A percentile compares a stretch with the other conserved stretches of the same genome.
phyloP scores from a whole-genome alignment of 2,113 vertebrate genomes.

The Myiagra hebetior region DNA sequence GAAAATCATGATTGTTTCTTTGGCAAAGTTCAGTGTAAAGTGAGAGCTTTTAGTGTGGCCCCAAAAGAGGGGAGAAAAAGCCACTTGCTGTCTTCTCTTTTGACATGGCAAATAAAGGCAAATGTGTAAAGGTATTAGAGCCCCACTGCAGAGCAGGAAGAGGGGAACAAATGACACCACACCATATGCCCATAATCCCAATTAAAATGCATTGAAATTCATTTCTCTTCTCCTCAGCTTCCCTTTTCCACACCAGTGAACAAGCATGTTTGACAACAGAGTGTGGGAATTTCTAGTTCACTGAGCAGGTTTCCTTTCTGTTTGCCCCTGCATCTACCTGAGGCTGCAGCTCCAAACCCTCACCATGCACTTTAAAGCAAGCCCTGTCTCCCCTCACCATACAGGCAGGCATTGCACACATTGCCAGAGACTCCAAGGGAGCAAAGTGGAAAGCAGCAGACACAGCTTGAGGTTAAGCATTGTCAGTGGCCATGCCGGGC shows the following conservation, averaged over 20 bases:
- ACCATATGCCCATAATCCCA: slow-evolving; percentile 18
- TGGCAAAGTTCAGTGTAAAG: background rate
- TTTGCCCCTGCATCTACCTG: background rate
- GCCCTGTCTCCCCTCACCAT: background rate
- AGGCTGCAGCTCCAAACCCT: background rate
- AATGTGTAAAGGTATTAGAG: slow-evolving; percentile 41
- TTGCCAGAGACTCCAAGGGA: background rate
- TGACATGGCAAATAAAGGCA: slow-evolving; percentile 14
- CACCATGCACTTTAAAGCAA: accelerated
- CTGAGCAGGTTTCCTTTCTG: slow-evolving; percentile 26
- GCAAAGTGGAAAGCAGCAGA: background rate
- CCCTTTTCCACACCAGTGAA: slow-evolving; percentile 47
- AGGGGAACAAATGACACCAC: slow-evolving; percentile 24
- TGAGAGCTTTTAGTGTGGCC: background rate
- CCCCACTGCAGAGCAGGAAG: slow-evolving; percentile 23
- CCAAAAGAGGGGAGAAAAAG: background rate
- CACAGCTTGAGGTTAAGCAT: background rate
- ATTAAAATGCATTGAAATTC: slow-evolving; percentile 38
- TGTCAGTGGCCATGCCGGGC: background rate
- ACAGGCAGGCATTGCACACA: background rate
- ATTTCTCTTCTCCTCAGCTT: slow-evolving; percentile 35
- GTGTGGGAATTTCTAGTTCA: slow-evolving; percentile 62
- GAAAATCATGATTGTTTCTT: background rate
- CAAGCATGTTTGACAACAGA: slow-evolving; percentile 54
- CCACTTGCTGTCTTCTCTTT: background rate